A percentile compares a stretch with the other conserved stretches of the same genome.
phyloP scores from a whole-genome alignment of 1,140 invertebrate genomes.

The Hycleus cichorii region DNA sequence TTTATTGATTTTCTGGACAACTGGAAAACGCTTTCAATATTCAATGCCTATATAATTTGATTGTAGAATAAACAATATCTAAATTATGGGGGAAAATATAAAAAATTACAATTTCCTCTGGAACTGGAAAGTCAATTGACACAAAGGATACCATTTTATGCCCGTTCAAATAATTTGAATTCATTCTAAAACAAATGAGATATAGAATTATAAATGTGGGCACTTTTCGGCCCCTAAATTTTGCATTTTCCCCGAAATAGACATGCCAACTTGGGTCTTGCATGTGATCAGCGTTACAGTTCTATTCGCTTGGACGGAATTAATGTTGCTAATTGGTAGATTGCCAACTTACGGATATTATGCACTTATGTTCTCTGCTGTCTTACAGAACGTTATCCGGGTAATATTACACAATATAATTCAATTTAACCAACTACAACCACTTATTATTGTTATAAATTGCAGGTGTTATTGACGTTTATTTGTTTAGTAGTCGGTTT shows the following conservation, averaged over 20 bases:
- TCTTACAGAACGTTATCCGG: constrained; percentile 46
- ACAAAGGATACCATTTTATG: no score
- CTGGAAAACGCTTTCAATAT: no score
- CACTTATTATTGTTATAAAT: background rate
- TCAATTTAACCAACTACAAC: background rate
- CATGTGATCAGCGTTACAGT: constrained; percentile 42
- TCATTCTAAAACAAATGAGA: background rate
- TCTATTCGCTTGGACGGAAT: constrained; percentile 47
- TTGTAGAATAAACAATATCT: no score
- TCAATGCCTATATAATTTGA: no score
- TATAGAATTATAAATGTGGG: no score
- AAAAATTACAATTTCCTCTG: no score
- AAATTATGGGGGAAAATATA: no score
- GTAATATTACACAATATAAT: constrained; percentile 19
- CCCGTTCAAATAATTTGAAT: background rate
- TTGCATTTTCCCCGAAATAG: background rate
- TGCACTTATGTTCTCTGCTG: constrained; percentile 47
- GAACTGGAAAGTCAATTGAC: no score
- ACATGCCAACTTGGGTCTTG: constrained; percentile 34
- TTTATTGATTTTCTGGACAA: no score
- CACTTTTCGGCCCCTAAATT: no score
- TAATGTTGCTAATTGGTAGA: constrained; percentile 47
- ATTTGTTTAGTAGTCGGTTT: constrained; percentile 50
- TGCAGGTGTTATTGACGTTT: constrained; percentile 46
- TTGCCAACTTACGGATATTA: constrained; percentile 47